Base-by-base conservation (phyloP, 2,888 invertebrate species). In the Encarsia formosa region DNA sequence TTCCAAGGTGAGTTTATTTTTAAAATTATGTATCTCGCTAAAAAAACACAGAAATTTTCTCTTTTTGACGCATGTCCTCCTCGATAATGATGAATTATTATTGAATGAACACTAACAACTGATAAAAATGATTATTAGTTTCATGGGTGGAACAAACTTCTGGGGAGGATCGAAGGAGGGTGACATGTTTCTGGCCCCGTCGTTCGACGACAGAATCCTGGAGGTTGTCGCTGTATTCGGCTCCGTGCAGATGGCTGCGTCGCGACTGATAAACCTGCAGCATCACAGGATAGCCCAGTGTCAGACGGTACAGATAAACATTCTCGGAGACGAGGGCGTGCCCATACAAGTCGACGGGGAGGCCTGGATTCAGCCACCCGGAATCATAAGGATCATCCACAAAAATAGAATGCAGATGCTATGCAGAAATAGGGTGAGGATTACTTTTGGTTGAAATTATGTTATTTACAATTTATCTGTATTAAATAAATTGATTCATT, bases 181-280 rank as follows among this genome's bases (percentile, higher is more conserved):
- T 63, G 94, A 94, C 66, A 81, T 91, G 44, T 98, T 97, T 69
- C 77, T 93, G 15, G 87, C 93, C 0, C 96, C 96, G 3, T 91
- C 92, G 13, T 95, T 97, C 69, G 98, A 98, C 74, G 98, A 98
- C 75, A 86, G 91, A 51, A 88, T 98, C 55, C 77, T 98, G 41
- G 98, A 98, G 80, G 97, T 97, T 9, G 95, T 98, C 13, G 97
- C 98, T 6, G 95, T 97, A 0, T 97, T 96, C 74, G 96, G 97
- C 0, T 93, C 95, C 0, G 92, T 95, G 13, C 97, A 98, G 77
- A 95, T 97, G 90, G 97, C 96, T 0, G 94, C 96, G 0, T 95
- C 94, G 0, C 82, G 96, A 1, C 81, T 97, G 5, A 91, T 97
- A 60, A 95, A 96, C 76, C 79, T 97, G 18, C 96, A 97, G 70